phyloP scores from a whole-genome alignment of 2,797 vertebrate species.

The Catostomus latipinnis region DNA sequence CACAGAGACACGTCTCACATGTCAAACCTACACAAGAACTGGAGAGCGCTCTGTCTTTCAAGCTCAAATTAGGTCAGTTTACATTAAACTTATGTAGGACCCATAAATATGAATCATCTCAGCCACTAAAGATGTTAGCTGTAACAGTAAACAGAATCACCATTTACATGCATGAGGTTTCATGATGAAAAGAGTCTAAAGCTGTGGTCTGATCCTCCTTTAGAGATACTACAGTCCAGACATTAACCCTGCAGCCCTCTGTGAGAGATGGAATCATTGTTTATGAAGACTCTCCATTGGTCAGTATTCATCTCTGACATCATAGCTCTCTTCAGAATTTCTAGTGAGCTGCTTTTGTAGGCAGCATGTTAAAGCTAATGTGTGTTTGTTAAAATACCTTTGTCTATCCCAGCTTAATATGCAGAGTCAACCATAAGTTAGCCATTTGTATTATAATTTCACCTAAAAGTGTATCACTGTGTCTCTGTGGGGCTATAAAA shows the following conservation, averaged over 20 bases:
- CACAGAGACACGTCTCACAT: slow-evolving; percentile 75
- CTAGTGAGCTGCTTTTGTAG: neutral
- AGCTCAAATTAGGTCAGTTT: slow-evolving; percentile 69
- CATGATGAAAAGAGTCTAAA: neutral
- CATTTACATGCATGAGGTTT: neutral
- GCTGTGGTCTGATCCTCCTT: slow-evolving; percentile 45
- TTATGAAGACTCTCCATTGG: slow-evolving; percentile 97
- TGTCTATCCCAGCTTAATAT: too few relatives aligned
- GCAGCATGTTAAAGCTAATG: neutral
- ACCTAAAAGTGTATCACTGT: too few relatives aligned
- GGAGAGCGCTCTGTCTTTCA: slow-evolving; percentile 56
- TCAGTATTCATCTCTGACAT: slow-evolving; percentile 73
- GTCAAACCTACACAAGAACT: slow-evolving; percentile 56
- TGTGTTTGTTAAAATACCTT: too few relatives aligned
- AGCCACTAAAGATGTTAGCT: neutral
- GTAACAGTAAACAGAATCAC: slow-evolving; percentile 68
- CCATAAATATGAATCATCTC: neutral
- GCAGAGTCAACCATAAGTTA: too few relatives aligned
- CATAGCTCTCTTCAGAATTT: neutral
- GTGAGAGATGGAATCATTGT: slow-evolving; percentile 91
- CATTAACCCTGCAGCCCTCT: slow-evolving; percentile 93
- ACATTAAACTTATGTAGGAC: slow-evolving; percentile 34
- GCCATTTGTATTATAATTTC: too few relatives aligned
- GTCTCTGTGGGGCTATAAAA: too few relatives aligned
- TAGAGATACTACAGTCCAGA: slow-evolving; percentile 97